Percentiles rank a stretch among this genome's conserved stretches.
These are phyloP conservation scores for Latrodectus geometricus DNA, from an alignment of 1,140 invertebrate genomes.

Conservation along the genomic window DNA sequence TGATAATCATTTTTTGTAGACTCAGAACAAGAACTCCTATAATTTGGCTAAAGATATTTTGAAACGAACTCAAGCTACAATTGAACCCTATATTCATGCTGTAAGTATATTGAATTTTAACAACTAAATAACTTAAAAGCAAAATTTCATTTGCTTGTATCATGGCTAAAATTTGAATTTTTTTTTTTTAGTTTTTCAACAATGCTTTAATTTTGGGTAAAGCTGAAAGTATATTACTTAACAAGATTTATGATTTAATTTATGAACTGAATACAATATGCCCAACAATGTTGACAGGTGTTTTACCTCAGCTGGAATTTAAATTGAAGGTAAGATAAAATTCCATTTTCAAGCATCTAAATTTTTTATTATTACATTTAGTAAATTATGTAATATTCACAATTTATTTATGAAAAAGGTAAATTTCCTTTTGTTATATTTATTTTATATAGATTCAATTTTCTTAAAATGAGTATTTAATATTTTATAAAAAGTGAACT, in stretches of 20 bases:
- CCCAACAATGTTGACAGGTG: constrained; percentile 85
- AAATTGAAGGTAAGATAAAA: constrained; percentile 71
- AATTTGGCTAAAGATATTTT: constrained; percentile 92
- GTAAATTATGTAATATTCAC: too few relatives aligned
- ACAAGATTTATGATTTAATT: constrained; percentile 89
- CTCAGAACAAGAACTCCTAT: constrained; percentile 91
- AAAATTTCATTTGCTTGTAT: neutral
- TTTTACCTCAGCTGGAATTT: constrained; percentile 94
- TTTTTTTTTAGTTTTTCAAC: constrained; percentile 61
- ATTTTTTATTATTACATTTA: constrained; percentile 11
- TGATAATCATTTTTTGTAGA: constrained; percentile 64
- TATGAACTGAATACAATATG: constrained; percentile 97
- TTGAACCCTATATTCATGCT: constrained; percentile 82
- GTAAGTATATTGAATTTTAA: constrained; percentile 38
- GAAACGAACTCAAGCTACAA: constrained; percentile 89
- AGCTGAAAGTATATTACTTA: constrained; percentile 28
- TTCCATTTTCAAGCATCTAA: too few relatives aligned
- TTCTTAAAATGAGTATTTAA: too few relatives aligned
- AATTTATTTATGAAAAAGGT: too few relatives aligned
- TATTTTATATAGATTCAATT: too few relatives aligned
- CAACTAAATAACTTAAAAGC: neutral
- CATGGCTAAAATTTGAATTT: neutral
- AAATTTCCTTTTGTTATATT: too few relatives aligned
- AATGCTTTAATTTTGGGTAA: constrained; percentile 61
- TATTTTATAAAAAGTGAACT: too few relatives aligned